Evolutionary conservation across 2,113 vertebrate genomes (phyloP), one percentile per base, ranked within the genome.

Genomic region (Syngnathus scovelli): DNA sequence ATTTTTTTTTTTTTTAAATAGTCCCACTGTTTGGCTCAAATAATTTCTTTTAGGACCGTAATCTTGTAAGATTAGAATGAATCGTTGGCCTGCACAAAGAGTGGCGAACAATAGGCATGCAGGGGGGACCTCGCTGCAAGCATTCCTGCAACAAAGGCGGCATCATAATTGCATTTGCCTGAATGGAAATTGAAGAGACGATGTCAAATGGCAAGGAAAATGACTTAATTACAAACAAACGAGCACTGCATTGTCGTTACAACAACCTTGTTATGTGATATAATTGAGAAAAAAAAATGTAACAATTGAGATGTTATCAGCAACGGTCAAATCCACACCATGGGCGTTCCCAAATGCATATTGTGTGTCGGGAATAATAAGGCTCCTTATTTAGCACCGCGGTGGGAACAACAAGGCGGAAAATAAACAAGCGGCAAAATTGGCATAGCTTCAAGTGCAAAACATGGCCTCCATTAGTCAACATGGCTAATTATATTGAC

Each of bases 401-500:
- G 75, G 74, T 85, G 78, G 83, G 83, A 83, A 85, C 84, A 87
- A 82, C 82, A 80, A 85, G 79, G 76, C 27, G 52, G 85, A 81
- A 90, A 89, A 89, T 90, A 90, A 91, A 91, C 86, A 86, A 87
- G 77, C 70, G 70, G 80, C 75, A 82, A 78, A 89, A 86, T 71
- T 89, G 85, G 84, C 87, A 85, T 85, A 80, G 78, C 85, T 88
- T 88, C 86, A 89, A 89, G 85, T 85, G 87, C 86, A 89, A 87
- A 89, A 87, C 82, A 84, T 84, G 78, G 79, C 78, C 86, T 89
- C 89, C 83, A 89, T 89, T 88, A 89, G 86, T 84, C 88, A 85
- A 87, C 85, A 83, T 84, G 52, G 83, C 88, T 91, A 91, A 91
- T 90, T 90, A 92, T 91, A 91, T 87, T 89, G 85, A 90, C 85